Evolutionary conservation across 1,140 invertebrate genomes (phyloP).

Genomic region (Calosoma granatense): DNA sequence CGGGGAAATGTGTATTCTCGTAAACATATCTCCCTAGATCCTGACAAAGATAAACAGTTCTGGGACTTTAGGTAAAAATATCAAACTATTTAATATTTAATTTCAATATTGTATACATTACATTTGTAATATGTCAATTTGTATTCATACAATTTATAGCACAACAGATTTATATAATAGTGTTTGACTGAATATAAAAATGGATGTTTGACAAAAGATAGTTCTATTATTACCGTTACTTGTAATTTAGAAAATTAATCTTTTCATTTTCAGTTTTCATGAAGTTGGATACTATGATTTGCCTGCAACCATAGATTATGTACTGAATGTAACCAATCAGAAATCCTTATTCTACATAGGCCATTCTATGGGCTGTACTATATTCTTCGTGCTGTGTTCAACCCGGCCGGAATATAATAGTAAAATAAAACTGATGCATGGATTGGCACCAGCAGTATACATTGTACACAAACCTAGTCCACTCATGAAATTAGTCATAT

Average conservation of each 20-base stretch:
- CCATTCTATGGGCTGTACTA: constrained; percentile 50
- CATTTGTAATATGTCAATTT: background rate
- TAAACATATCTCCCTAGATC: constrained; percentile 21
- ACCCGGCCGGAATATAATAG: constrained; percentile 41
- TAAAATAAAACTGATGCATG: constrained; percentile 38
- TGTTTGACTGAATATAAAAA: too few species aligned
- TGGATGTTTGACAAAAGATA: too few species aligned
- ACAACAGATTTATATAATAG: background rate
- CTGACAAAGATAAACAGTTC: constrained; percentile 35
- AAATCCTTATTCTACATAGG: constrained; percentile 42
- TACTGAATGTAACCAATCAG: constrained; percentile 38
- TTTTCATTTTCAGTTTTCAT: constrained; percentile 20
- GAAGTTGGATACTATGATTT: constrained; percentile 43
- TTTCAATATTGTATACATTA: background rate
- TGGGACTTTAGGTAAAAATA: constrained; percentile 38
- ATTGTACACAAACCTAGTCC: constrained; percentile 23
- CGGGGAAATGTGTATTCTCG: constrained; percentile 12
- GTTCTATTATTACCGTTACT: background rate
- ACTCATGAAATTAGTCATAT: constrained; percentile 19
- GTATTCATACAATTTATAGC: background rate
- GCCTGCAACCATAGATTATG: constrained; percentile 46
- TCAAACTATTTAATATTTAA: too few species aligned
- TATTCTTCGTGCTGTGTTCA: constrained; percentile 36
- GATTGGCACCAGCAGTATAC: constrained; percentile 43
- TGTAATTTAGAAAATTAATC: background rate